Evolutionary conservation across 2,113 vertebrate genomes (phyloP).

Genomic region (Arvicanthis niloticus): DNA sequence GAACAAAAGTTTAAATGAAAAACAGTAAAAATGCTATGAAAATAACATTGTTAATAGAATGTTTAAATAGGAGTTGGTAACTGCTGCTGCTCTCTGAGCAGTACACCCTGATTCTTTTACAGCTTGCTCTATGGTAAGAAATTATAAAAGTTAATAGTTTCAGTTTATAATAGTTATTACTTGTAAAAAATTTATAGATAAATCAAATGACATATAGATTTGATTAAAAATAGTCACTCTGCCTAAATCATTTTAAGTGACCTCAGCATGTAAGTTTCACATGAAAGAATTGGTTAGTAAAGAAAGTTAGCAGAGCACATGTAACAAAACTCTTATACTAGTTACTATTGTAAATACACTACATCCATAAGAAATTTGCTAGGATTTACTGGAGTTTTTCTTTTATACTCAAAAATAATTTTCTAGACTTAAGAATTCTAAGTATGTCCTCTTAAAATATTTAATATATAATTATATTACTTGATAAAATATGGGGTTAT

Average conservation of each 20-base stretch:
- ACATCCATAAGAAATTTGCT: neutral
- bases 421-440: neutral
- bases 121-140: neutral
- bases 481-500: neutral
- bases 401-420: neutral
- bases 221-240: neutral
- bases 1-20: neutral
- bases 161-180: neutral
- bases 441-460: neutral
- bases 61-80: neutral
- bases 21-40: neutral
- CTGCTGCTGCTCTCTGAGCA: neutral
- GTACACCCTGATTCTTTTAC: neutral
- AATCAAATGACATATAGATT: neutral
- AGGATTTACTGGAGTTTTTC: neutral
- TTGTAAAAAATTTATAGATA: neutral
- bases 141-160: neutral
- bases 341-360: neutral
- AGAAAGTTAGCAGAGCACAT: neutral
- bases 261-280: neutral
- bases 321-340: neutral
- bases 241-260: neutral
- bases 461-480: slow-evolving; percentile 11
- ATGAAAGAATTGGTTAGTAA: neutral
- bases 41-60: neutral